Base-by-base conservation (phyloP, 1,140 invertebrate genomes). In the Lutraria rhynchaena region DNA sequence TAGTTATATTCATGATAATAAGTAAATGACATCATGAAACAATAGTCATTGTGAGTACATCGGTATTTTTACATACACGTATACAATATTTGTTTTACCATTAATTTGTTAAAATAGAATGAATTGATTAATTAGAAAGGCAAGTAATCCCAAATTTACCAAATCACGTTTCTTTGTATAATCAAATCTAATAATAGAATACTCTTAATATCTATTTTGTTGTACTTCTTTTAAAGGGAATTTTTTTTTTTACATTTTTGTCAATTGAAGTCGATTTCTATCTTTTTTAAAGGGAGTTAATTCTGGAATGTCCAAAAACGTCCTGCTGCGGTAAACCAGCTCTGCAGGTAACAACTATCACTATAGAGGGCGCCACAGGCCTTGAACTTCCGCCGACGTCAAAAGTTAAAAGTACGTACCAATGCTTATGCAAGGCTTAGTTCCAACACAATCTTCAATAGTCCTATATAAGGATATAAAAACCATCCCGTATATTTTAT, bases 371-470 rank as follows among this genome's bases (percentile, higher is more conserved):
- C 13, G 80, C 82, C 11, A 55, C 83, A 17, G 87, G 77, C 4
- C 67, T 88, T 19, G 80, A 83, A 61, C 58, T 85, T 41, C 87
- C 87, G 0, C 33, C 81, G 17, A 81, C 74, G 22, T 85, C 85
- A 24, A 88, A 88, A 69, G 83, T 83, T 13, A 85, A 87, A 82
- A 82, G 86, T 87, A 83, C 76, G 84, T 83, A 15, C 24, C 4
- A 35, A 3, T 63, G 41, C 35, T 67, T 60, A n/a, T 60, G 17
- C 7, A 22, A 46, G 9, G 7, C 19, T 46, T 11, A 46, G 44
- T 46, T 46, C 44, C 7, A 46, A 11, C 7, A 46, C 7, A 46
- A 19, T 11, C 9, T 11, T 11, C 44, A 46, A 46, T 19, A 46
- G 19, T 11, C 9, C 7, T 19, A 46, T 46, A 46, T 46, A 46